Base-by-base conservation (phyloP, 2,888 invertebrate genomes). In the Sminthurinus aureus region DNA sequence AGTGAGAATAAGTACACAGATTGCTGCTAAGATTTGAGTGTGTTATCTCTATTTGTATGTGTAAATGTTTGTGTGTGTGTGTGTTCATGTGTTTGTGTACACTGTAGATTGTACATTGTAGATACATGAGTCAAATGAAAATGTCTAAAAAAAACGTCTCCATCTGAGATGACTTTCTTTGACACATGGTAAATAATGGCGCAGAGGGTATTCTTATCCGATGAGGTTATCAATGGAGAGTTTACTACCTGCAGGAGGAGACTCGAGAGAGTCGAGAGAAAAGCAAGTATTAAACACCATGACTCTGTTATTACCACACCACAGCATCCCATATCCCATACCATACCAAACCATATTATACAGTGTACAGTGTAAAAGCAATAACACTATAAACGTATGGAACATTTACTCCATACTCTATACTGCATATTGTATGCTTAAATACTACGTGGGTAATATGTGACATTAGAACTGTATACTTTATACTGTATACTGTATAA, bases 141-240 rank as follows among this genome's bases (percentile, higher is more conserved):
- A 69, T 22, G 58, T 77, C 58, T 50, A 38, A 24, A 12, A 24
- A 50, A 15, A 22, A 22, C 20, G 20, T 75, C 76, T 76, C 67
- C 76, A 76, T 20, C 3, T 26, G 38, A 77, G n/a, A 24, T 82
- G 77, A 82, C 82, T 82, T 82, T 76, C 82, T 82, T 82, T 78
- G 77, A 82, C 77, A 82, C 69, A 82, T 77, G 69, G 76, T 82
- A 77, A 82, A 83, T 79, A 83, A 79, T 79, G 75, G 79, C 79
- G 74, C 83, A 83, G 83, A 79, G 79, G 79, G 79, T 64, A 58
- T 66, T 79, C 81, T 82, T 82, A 84, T 84, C 83, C 82, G 75
- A 75, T 69, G 80, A 80, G 83, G 84, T 84, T 84, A 84, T 84
- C 82, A 81, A 73, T 81, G 69, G 80, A 73, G 74, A 26, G 58